Evolutionary conservation across 2,797 vertebrate species (phyloP).

Genomic region (Rhinella marina): DNA sequence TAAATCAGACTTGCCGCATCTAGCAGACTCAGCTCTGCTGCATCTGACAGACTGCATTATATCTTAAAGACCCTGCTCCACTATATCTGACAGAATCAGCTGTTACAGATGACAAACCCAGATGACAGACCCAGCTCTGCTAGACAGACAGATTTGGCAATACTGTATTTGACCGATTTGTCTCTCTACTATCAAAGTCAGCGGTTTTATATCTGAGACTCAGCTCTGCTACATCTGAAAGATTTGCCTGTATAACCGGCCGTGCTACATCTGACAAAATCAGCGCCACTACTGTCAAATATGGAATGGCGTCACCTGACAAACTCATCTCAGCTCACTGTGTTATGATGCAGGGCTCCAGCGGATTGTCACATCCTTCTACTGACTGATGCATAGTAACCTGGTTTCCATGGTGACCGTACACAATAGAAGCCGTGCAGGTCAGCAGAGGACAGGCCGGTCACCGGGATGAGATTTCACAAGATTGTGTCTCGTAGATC

Average conservation of each 20-base stretch:
- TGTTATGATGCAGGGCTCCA: background rate
- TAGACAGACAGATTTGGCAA: too few species aligned
- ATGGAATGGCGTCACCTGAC: background rate
- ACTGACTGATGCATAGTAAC: background rate
- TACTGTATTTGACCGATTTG: too few species aligned
- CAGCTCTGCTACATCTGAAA: background rate
- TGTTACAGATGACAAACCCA: too few species aligned
- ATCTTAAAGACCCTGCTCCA: too few species aligned
- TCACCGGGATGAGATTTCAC: background rate
- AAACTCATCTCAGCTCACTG: background rate
- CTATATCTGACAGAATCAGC: too few species aligned
- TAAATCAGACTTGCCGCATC: too few species aligned
- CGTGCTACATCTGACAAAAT: background rate
- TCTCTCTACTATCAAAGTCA: too few species aligned
- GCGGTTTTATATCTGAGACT: background rate
- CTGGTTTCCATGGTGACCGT: background rate
- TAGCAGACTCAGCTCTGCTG: too few species aligned
- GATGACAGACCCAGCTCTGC: too few species aligned
- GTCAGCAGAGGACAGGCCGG: background rate
- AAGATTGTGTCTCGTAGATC: constrained; percentile 4
- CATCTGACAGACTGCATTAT: too few species aligned
- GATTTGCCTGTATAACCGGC: background rate
- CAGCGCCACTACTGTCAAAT: background rate
- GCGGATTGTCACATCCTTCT: background rate
- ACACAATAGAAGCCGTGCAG: constrained; percentile 2